Conservation (phyloP, 1,140 invertebrate genomes). For the Chymomyza costata region DNA sequence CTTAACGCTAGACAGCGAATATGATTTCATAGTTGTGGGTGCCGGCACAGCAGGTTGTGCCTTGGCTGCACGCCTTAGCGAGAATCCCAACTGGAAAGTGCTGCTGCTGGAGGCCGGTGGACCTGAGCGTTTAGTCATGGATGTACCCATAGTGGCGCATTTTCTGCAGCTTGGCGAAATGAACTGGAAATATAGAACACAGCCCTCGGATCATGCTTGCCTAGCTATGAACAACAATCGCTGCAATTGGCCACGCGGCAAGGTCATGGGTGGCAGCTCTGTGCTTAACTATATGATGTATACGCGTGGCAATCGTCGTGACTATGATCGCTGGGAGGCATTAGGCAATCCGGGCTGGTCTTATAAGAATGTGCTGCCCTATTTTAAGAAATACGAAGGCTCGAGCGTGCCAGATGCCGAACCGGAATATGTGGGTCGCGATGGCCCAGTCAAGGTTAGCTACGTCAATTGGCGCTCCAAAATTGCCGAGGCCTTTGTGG, state of each 20-base stretch:
- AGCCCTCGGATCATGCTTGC: conserved; percentile 76
- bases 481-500: conserved; percentile 81
- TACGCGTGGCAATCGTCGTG: conserved; percentile 83
- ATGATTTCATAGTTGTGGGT: conserved; percentile 82
- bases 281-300: conserved; percentile 95
- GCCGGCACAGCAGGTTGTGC: conserved; percentile 85
- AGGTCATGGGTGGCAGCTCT: conserved; percentile 89
- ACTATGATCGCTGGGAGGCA: conserved; percentile 87
- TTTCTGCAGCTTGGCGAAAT: conserved; percentile 79
- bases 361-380: conserved; percentile 87
- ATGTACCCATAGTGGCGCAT: conserved; percentile 80
- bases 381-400: conserved; percentile 88
- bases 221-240: conserved; percentile 77
- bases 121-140: conserved; percentile 80
- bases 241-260: conserved; percentile 85
- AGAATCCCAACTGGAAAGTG: conserved; percentile 79
- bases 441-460: conserved; percentile 77
- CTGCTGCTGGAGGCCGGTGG: conserved; percentile 83
- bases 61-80: conserved; percentile 81
- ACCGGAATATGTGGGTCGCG: conserved; percentile 77
- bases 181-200: conserved; percentile 84
- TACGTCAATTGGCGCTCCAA: conserved; percentile 79
- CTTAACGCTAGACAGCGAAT: conserved; percentile 64
- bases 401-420: conserved; percentile 78
- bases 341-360: conserved; percentile 89